Conservation (phyloP, 2,888 invertebrate genomes). For the Calameuta pallipes region DNA sequence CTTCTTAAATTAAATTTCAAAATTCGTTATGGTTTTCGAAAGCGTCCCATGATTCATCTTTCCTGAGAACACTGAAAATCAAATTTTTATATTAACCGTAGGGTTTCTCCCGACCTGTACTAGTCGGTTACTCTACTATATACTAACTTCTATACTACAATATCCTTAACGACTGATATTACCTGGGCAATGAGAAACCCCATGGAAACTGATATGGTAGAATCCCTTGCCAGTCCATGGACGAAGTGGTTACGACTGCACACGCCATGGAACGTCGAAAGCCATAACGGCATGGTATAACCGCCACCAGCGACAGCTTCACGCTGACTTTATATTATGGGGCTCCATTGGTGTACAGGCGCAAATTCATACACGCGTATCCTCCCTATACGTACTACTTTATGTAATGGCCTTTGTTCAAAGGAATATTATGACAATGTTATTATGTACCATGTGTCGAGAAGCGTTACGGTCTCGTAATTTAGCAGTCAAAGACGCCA, state of each 20-base stretch:
- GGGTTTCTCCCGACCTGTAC: background rate
- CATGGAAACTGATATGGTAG: slow-evolving; percentile 2
- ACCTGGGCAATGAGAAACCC: background rate
- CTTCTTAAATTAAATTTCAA: background rate
- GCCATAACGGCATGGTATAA: slow-evolving; percentile 2
- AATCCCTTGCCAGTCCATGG: background rate
- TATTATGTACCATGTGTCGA: background rate
- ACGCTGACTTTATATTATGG: slow-evolving; percentile 25
- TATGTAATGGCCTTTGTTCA: slow-evolving; percentile 5
- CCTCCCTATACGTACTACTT: background rate
- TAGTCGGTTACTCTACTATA: background rate
- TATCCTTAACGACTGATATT: background rate
- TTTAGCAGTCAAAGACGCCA: background rate
- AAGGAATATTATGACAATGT: slow-evolving; percentile 1
- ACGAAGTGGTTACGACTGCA: slow-evolving; percentile 5
- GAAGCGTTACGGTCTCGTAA: background rate
- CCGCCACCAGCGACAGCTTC: slow-evolving; percentile 29
- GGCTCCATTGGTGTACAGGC: background rate
- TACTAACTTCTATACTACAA: background rate
- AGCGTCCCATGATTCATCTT: background rate
- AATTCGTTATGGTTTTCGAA: background rate
- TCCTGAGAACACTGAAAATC: background rate
- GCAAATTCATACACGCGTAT: background rate
- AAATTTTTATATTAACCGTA: background rate
- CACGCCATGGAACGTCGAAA: slow-evolving; percentile 1